These are phyloP conservation scores for Aplidium turbinatum DNA, from an alignment of 23 tunicate species.

Conservation along the genomic window DNA sequence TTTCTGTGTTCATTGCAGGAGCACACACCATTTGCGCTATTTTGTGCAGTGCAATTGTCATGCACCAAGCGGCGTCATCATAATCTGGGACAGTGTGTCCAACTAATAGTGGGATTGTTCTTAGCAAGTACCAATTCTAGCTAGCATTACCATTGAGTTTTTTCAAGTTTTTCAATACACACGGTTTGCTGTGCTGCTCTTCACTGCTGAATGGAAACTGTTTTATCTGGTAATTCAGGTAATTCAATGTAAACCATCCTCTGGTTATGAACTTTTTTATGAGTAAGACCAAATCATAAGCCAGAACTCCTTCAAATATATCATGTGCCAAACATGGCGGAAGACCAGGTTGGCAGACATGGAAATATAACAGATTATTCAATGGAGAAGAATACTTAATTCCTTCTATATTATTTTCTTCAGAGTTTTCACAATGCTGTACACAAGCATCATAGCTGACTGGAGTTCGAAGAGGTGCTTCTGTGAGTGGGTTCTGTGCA, in stretches of 20 bases:
- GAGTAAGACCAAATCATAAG: conserved; percentile 15
- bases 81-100: neutral
- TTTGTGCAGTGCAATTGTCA: neutral
- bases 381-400: conserved; percentile 24
- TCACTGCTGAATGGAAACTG: conserved; percentile 26
- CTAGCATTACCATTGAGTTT: conserved; percentile 9
- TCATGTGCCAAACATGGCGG: conserved; percentile 38
- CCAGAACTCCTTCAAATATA: conserved; percentile 38
- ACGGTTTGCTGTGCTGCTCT: conserved; percentile 17
- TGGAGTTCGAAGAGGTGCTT: conserved; percentile 1
- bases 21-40: conserved; percentile 22
- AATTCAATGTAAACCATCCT: conserved; percentile 17
- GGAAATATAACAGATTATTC: conserved; percentile 10
- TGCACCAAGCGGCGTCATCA: conserved; percentile 1
- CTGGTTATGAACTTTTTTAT: conserved; percentile 7
- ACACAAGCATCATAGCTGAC: conserved; percentile 11
- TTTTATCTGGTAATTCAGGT: conserved; percentile 11
- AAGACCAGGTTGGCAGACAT: conserved; percentile 31
- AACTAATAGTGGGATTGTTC: conserved; percentile 2
- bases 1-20: neutral
- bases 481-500: neutral
- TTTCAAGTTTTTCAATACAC: neutral
- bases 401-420: neutral
- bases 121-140: conserved; percentile 18
- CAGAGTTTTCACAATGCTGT: conserved; percentile 5